Base-by-base conservation (phyloP, 2,888 invertebrate species). In the Pedicia rivosa region DNA sequence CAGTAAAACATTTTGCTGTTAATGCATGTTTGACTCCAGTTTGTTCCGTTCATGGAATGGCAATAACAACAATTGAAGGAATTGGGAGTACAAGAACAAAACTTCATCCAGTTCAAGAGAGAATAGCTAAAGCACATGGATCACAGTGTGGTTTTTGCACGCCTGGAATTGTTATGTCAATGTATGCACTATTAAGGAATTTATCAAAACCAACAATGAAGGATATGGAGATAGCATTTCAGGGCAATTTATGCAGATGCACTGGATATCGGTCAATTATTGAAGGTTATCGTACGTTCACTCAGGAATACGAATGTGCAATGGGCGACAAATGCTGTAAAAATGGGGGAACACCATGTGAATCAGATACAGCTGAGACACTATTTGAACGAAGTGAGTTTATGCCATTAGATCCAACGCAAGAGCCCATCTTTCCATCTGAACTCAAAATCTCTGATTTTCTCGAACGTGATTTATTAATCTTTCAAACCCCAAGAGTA, bases 71-170 rank as follows among this genome's bases (percentile, higher is more conserved):
- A 0, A 77, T 92, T 1, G 94, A 95, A 65, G 94, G 92, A 1
- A 84, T 94, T 30, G 91, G 92, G 3, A 83, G 78, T 36, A 78
- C 78, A 1, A 72, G 70, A 56, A 76, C 75, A 2, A 72, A 69
- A 41, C 64, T 90, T 16, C 90, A 91, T 58, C 82, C 90, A 1
- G 80, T 83, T 1, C 91, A 91, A 63, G 84, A 87, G 51, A 66
- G 87, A 44, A 70, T 92, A 44, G 88, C 88, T 0, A 82, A 82
- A 61, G 72, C 86, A 0, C 91, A 94, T 52, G 94, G 94, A 1
- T 86, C 91, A 0, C 94, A 94, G 58, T 94, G 94, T 54, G 92
- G 92, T 1, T 92, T 88, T 56, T 92, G 91, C 50, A 92, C 92
- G 0, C 92, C 92, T 0, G 94, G 94, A 19, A 88, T 95, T 43